Percentiles rank a stretch among this genome's conserved stretches.
Evolutionary conservation across 2,113 vertebrate genomes (phyloP).

Genomic region (Boleophthalmus pectinirostris): DNA sequence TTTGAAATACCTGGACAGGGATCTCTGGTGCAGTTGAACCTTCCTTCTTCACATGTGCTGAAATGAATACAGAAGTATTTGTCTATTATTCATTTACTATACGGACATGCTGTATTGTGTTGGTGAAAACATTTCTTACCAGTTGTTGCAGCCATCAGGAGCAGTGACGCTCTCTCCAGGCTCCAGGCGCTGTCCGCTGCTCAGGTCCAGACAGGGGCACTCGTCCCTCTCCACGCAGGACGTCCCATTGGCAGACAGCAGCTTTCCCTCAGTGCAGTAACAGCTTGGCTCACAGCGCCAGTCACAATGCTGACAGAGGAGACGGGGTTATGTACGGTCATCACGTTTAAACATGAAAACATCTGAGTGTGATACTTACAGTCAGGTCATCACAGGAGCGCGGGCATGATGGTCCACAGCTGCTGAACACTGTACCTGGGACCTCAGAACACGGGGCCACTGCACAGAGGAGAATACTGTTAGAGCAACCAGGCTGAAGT

Average conservation of each 20-base stretch:
- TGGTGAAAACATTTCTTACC: constrained; percentile 73
- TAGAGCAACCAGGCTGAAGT: background rate
- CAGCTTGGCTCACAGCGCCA: constrained; percentile 87
- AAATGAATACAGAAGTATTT: constrained; percentile 20
- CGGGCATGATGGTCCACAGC: constrained; percentile 86
- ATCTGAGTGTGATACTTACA: constrained; percentile 67
- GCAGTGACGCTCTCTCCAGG: constrained; percentile 58
- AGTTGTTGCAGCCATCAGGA: constrained; percentile 84
- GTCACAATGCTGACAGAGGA: constrained; percentile 76
- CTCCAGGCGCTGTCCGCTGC: constrained; percentile 60
- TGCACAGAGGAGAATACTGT: constrained; percentile 43
- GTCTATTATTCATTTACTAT: background rate
- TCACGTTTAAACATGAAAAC: background rate
- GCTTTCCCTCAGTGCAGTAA: constrained; percentile 81
- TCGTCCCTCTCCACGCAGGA: constrained; percentile 69
- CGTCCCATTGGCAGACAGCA: constrained; percentile 76
- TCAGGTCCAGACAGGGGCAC: constrained; percentile 83
- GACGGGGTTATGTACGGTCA: background rate
- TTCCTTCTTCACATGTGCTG: constrained; percentile 83
- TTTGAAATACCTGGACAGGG: constrained; percentile 78
- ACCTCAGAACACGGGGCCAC: constrained; percentile 77
- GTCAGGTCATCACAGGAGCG: constrained; percentile 85
- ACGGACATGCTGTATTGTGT: background rate
- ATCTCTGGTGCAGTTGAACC: constrained; percentile 74
- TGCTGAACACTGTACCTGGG: constrained; percentile 78